phyloP scores from a whole-genome alignment of 2,888 invertebrate genomes.

The Megalurothrips usitatus region DNA sequence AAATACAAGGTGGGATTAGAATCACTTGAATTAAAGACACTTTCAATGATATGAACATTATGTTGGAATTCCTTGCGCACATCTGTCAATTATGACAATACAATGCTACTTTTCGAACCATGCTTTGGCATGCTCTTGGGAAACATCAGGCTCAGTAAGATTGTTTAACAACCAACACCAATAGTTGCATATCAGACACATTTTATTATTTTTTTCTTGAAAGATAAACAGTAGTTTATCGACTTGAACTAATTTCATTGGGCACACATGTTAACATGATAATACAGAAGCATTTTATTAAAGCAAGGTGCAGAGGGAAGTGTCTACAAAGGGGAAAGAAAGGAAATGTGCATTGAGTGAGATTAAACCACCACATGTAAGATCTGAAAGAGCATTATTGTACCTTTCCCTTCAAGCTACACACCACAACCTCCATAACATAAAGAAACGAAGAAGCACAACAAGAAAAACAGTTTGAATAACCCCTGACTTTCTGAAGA shows the following conservation, averaged over 20 bases:
- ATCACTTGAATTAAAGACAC: not conserved
- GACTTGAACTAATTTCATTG: slow-evolving; percentile 17
- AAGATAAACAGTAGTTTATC: slow-evolving; percentile 7
- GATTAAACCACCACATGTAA: slow-evolving; percentile 10
- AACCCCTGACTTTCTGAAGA: too few species aligned
- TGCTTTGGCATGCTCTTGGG: slow-evolving; percentile 35
- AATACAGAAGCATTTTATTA: slow-evolving; percentile 28
- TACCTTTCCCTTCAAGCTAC: slow-evolving; percentile 11
- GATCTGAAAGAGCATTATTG: not conserved
- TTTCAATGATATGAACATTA: not conserved
- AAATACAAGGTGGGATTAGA: not conserved
- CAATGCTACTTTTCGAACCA: slow-evolving; percentile 36
- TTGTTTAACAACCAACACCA: slow-evolving; percentile 25
- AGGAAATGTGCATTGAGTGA: slow-evolving; percentile 1
- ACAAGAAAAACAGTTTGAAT: slow-evolving; percentile 34
- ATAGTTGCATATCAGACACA: slow-evolving; percentile 16
- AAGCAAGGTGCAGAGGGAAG: slow-evolving; percentile 37
- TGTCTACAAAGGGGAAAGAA: slow-evolving; percentile 48
- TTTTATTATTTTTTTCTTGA: slow-evolving; percentile 20
- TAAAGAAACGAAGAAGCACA: slow-evolving; percentile 42
- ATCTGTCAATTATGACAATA: slow-evolving; percentile 26
- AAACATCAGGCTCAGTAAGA: not conserved
- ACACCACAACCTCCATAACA: slow-evolving; percentile 40
- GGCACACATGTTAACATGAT: slow-evolving; percentile 21
- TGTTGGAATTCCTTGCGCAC: slow-evolving; percentile 5